Percentiles rank a stretch among this genome's conserved stretches.
phyloP scores from a whole-genome alignment of 2,113 vertebrate species.

The Laterallus jamaicensis region DNA sequence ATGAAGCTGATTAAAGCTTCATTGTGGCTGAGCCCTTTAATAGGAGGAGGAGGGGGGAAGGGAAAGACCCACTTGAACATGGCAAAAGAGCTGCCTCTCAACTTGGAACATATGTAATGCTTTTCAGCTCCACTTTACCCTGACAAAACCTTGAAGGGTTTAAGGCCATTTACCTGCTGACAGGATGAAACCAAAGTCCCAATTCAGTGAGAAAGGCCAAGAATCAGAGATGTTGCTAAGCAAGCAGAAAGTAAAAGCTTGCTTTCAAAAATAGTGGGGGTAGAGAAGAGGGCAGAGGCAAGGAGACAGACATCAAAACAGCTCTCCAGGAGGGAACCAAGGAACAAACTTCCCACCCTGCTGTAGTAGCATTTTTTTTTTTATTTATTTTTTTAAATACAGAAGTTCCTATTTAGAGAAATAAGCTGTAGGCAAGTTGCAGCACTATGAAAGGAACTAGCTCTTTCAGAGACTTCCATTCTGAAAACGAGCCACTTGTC shows the following conservation, averaged over 20 bases:
- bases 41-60: background rate
- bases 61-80: constrained; percentile 76
- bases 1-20: constrained; percentile 84
- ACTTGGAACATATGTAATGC: constrained; percentile 79
- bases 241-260: constrained; percentile 75
- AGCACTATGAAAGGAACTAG: background rate
- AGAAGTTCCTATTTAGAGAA: background rate
- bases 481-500: constrained; percentile 31
- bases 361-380: background rate
- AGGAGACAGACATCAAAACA: constrained; percentile 72
- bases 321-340: constrained; percentile 60
- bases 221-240: constrained; percentile 86
- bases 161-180: constrained; percentile 83
- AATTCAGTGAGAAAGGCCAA: constrained; percentile 83
- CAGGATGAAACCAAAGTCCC: constrained; percentile 79
- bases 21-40: constrained; percentile 77
- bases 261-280: constrained; percentile 15
- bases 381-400: background rate
- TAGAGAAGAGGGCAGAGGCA: background rate
- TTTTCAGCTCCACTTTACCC: constrained; percentile 72
- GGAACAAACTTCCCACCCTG: constrained; percentile 73
- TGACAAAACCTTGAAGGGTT: constrained; percentile 75
- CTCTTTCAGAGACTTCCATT: background rate
- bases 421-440: background rate
- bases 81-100: constrained; percentile 78